Conservation (phyloP, 2,113 vertebrate species). For the Condylura cristata region DNA sequence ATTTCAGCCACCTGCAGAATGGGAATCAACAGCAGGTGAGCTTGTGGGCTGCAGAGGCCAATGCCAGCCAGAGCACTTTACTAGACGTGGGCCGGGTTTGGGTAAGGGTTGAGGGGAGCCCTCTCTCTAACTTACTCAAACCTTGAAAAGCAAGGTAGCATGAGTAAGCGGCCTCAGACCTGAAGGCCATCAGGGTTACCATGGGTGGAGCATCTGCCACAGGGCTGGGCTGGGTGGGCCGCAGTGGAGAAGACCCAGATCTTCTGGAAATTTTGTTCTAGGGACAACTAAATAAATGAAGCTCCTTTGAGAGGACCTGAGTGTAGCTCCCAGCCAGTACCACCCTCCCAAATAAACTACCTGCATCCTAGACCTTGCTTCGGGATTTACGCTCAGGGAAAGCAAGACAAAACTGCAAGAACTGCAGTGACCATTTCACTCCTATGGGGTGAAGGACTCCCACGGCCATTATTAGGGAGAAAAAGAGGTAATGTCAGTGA, state of each 20-base stretch:
- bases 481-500: not conserved
- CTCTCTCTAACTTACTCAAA: not conserved
- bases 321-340: not conserved
- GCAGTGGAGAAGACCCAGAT: not conserved
- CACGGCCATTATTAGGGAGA: not conserved
- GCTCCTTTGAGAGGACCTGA: not conserved
- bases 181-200: not conserved
- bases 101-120: not conserved
- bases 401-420: not conserved
- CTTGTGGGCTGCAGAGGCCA: not conserved
- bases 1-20: not conserved
- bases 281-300: not conserved
- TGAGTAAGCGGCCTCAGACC: not conserved
- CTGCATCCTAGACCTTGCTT: not conserved
- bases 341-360: not conserved
- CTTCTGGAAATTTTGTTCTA: not conserved
- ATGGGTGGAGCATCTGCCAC: not conserved
- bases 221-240: not conserved
- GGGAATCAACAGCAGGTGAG: not conserved
- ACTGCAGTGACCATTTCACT: not conserved
- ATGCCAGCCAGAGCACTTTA: not conserved
- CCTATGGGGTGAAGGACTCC: not conserved
- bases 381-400: not conserved
- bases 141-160: not conserved
- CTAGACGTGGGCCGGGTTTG: accelerated